Evolutionary conservation across 2,797 vertebrate species (phyloP).

Genomic region (Phylloscopus collybita): DNA sequence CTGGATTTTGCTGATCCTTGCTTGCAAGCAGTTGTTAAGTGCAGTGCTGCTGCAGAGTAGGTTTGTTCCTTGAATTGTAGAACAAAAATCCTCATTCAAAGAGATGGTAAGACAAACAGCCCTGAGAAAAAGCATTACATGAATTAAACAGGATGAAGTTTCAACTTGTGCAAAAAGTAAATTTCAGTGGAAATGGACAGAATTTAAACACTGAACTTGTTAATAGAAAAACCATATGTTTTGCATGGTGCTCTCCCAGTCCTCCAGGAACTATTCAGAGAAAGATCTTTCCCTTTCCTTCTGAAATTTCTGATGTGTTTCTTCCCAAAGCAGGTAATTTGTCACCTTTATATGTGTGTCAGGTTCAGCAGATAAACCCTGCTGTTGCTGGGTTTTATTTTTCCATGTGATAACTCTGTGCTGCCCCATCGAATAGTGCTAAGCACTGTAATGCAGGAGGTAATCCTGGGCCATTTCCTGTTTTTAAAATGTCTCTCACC

Average conservation of each 20-base stretch:
- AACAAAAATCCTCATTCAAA: not conserved
- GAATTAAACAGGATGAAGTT: not conserved
- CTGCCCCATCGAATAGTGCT: constrained; percentile 40
- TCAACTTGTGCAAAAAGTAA: not conserved
- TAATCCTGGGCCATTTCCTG: not conserved
- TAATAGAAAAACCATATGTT: not conserved
- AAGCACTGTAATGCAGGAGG: not conserved
- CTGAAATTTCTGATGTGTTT: constrained; percentile 17
- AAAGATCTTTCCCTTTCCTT: constrained; percentile 16
- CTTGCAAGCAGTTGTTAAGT: not conserved
- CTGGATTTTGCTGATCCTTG: not conserved
- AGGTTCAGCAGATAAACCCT: constrained; percentile 43
- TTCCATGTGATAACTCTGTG: constrained; percentile 57
- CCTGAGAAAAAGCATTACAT: not conserved
- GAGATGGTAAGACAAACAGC: not conserved
- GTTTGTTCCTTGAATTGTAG: not conserved
- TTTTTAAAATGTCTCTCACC: not conserved
- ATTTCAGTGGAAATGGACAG: constrained; percentile 9
- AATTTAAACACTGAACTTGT: not conserved
- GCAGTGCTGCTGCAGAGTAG: not conserved
- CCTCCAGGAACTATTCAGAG: not conserved
- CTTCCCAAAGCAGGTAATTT: constrained; percentile 17
- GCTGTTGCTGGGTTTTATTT: constrained; percentile 58
- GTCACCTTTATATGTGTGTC: constrained; percentile 28
- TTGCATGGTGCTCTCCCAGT: not conserved